A percentile compares a stretch with the other conserved stretches of the same genome.
These are phyloP conservation scores for Pantala flavescens DNA, from an alignment of 1,140 invertebrate species.

Conservation along the genomic window DNA sequence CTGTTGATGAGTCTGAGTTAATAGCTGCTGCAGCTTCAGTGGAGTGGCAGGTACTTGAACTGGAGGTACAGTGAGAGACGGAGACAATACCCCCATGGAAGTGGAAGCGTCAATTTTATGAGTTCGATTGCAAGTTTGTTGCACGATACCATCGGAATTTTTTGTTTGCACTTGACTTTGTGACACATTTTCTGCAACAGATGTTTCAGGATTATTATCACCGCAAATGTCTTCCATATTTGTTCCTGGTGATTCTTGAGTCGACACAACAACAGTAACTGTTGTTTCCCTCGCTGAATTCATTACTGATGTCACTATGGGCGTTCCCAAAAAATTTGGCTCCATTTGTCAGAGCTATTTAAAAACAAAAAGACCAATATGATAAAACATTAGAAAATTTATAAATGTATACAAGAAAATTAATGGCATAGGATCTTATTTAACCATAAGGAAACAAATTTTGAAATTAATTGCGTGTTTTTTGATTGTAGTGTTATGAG, in stretches of 20 bases:
- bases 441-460: no score
- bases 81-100: background rate
- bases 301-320: background rate
- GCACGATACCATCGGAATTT: background rate
- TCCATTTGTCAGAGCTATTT: background rate
- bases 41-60: conserved; percentile 3
- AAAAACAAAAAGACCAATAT: background rate
- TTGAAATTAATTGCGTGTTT: no score
- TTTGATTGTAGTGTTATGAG: no score
- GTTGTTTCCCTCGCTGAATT: background rate
- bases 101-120: background rate
- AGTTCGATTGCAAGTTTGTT: background rate
- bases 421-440: no score
- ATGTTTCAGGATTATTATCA: background rate
- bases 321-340: background rate
- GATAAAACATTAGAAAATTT: background rate
- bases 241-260: background rate
- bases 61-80: background rate
- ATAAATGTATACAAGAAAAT: no score
- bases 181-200: background rate
- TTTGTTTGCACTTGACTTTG: background rate
- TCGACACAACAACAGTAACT: background rate
- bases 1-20: background rate
- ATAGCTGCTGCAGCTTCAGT: background rate
- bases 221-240: background rate